phyloP scores from a whole-genome alignment of 2,888 invertebrate species.

The Tridacna crocea region DNA sequence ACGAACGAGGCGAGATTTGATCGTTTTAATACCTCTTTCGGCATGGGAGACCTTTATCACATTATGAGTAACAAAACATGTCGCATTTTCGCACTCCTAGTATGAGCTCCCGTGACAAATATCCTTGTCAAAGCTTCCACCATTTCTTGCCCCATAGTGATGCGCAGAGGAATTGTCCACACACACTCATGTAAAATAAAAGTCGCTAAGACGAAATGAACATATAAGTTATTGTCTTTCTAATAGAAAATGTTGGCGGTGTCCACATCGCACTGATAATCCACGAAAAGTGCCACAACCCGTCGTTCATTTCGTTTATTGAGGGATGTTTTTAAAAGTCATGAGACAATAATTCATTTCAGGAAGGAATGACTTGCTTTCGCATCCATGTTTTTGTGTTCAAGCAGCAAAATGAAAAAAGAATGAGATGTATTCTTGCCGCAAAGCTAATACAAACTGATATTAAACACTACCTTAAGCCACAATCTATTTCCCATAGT shows the following conservation, averaged over 20 bases:
- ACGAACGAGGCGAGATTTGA: constrained; percentile 47
- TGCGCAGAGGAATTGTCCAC: constrained; percentile 34
- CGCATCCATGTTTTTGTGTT: no score
- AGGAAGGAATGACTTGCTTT: no score
- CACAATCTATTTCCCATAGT: no score
- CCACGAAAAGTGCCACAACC: no score
- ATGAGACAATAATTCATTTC: no score
- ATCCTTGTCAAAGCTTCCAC: constrained; percentile 31
- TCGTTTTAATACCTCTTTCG: constrained; percentile 50
- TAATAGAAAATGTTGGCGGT: constrained; percentile 34
- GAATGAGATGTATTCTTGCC: no score
- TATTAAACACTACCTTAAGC: no score
- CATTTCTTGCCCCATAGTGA: constrained; percentile 46
- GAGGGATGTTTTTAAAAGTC: no score
- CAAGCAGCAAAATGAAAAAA: no score
- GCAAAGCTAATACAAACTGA: no score
- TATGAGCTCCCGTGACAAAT: constrained; percentile 29
- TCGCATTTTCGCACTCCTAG: constrained; percentile 22
- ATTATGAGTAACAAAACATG: constrained; percentile 44
- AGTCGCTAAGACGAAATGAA: constrained; percentile 37
- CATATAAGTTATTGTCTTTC: constrained; percentile 46
- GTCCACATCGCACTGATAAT: constrained; percentile 55
- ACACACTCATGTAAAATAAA: constrained; percentile 42
- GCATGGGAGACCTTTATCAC: constrained; percentile 39
- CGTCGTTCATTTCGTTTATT: no score